These are phyloP conservation scores for Dendronephthya gigantea DNA, from an alignment of 64 coral and sea anemone species.

Conservation along the genomic window DNA sequence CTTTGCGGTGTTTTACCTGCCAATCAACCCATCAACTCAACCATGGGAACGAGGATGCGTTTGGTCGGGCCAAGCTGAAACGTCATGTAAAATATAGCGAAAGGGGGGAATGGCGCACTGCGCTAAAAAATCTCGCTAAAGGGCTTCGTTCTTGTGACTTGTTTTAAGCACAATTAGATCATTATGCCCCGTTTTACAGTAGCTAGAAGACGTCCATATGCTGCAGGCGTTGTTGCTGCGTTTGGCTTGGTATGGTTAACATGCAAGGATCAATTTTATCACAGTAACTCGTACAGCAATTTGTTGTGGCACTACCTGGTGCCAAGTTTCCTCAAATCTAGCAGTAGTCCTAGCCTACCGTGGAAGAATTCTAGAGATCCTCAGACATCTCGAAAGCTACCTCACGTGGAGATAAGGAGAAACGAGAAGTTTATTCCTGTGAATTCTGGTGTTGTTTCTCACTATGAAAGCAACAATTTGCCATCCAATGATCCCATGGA, in stretches of 20 bases:
- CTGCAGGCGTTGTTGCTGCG: slow-evolving; percentile 5
- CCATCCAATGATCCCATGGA: slow-evolving; percentile 83
- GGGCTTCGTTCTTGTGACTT: no score
- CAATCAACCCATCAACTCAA: no score
- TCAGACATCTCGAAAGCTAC: not conserved
- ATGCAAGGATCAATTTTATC: slow-evolving; percentile 1
- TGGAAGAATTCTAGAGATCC: not conserved
- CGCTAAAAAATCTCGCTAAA: no score
- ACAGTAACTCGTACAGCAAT: not conserved
- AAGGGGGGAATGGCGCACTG: no score
- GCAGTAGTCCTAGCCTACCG: not conserved
- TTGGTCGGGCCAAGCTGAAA: no score
- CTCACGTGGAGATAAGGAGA: slow-evolving; percentile 25
- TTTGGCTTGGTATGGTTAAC: slow-evolving; percentile 10
- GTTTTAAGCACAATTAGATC: no score
- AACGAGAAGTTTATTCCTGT: slow-evolving; percentile 65
- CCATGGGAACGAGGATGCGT: no score
- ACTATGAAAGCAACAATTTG: slow-evolving; percentile 76
- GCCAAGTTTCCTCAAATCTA: not conserved
- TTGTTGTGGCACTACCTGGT: slow-evolving; percentile 1
- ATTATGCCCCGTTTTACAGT: not conserved
- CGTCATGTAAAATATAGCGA: no score
- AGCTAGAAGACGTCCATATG: not conserved
- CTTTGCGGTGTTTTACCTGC: no score
- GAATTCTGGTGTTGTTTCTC: slow-evolving; percentile 61